Conservation (phyloP, 2,888 invertebrate genomes). For the Kryphioiulus occultus region DNA sequence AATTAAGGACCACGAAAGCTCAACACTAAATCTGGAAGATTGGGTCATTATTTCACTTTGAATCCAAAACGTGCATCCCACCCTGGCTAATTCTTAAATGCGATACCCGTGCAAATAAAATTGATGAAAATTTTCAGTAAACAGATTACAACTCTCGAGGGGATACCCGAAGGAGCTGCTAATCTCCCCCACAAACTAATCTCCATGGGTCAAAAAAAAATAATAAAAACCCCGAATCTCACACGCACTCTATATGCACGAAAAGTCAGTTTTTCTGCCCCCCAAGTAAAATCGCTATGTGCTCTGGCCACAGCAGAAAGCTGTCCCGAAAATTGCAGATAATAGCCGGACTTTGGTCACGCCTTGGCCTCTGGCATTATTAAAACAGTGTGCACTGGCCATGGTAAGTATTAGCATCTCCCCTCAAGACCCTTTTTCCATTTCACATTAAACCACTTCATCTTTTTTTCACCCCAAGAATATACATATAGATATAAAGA, state of each 20-base stretch:
- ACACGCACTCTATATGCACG: constrained; percentile 33
- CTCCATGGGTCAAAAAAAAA: neutral
- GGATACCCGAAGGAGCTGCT: neutral
- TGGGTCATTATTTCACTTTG: constrained; percentile 1
- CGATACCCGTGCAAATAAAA: constrained; percentile 13
- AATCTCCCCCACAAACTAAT: neutral
- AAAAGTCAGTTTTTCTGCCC: neutral
- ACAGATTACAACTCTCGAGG: neutral
- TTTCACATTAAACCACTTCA: constrained; percentile 35
- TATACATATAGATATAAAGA: neutral
- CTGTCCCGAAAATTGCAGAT: constrained; percentile 46
- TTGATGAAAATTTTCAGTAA: constrained; percentile 43
- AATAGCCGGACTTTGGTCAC: constrained; percentile 41
- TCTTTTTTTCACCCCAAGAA: neutral
- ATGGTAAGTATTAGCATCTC: constrained; percentile 6
- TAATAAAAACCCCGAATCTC: neutral
- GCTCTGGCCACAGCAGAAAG: neutral
- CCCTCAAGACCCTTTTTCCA: constrained; percentile 39
- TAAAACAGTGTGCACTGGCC: constrained; percentile 42
- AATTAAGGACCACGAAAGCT: neutral
- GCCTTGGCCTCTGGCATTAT: constrained; percentile 50
- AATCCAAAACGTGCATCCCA: constrained; percentile 3
- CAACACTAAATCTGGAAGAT: neutral
- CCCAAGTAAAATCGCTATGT: constrained; percentile 8
- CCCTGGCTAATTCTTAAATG: constrained; percentile 4